phyloP scores from a whole-genome alignment of 1,140 invertebrate genomes.

The Drosophila melanica region DNA sequence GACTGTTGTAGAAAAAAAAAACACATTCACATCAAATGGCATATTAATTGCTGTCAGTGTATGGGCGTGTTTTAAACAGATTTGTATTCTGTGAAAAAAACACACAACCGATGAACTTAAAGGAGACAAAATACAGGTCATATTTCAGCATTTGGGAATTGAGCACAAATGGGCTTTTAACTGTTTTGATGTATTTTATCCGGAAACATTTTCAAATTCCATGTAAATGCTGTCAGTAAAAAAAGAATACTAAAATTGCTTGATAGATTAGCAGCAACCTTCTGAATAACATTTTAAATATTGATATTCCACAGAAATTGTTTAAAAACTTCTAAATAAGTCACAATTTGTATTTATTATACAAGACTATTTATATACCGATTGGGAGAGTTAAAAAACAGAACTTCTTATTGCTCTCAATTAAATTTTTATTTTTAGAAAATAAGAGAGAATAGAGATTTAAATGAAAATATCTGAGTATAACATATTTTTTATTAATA shows the following conservation, averaged over 20 bases:
- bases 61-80: constrained; percentile 34
- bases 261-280: constrained; percentile 7
- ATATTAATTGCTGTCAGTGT: constrained; percentile 66
- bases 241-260: neutral
- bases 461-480: too few species aligned
- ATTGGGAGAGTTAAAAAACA: too few species aligned
- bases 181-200: constrained; percentile 46
- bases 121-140: constrained; percentile 18
- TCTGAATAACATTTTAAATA: too few species aligned
- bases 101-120: constrained; percentile 64
- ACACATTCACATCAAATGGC: constrained; percentile 49
- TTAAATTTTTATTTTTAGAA: too few species aligned
- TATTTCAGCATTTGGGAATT: constrained; percentile 28
- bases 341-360: too few species aligned
- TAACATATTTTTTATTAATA: too few species aligned
- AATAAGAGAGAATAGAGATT: too few species aligned
- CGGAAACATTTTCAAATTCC: neutral
- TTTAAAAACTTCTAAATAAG: too few species aligned
- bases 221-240: neutral
- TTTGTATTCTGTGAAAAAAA: constrained; percentile 31
- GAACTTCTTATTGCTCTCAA: too few species aligned
- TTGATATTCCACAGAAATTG: too few species aligned
- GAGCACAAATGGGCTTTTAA: constrained; percentile 53
- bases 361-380: too few species aligned
- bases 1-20: constrained; percentile 5